A percentile compares a stretch with the other conserved stretches of the same genome.
phyloP scores from a whole-genome alignment of 2,797 vertebrate genomes.

The Pangasius djambal region DNA sequence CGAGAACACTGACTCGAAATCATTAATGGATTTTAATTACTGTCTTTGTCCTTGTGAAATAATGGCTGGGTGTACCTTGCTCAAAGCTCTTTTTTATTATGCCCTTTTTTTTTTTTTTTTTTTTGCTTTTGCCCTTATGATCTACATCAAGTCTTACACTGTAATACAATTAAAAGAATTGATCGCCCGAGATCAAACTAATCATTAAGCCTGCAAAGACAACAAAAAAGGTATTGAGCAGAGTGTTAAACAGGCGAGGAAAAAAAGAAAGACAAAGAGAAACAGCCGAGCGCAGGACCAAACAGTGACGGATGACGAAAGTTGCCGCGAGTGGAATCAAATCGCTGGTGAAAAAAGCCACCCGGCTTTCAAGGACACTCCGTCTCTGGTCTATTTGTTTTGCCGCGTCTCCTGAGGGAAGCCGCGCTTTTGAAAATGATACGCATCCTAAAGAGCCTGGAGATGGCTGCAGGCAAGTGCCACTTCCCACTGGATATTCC shows the following conservation, averaged over 20 bases:
- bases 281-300: constrained; percentile 1
- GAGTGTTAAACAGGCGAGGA: constrained; percentile 9
- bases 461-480: constrained; percentile 75
- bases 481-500: constrained; percentile 76
- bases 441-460: constrained; percentile 68
- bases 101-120: constrained; percentile 25
- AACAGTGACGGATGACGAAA: constrained; percentile 37
- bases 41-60: constrained; percentile 50
- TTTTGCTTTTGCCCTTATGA: constrained; percentile 34
- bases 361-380: constrained; percentile 69
- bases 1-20: constrained; percentile 50
- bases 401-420: constrained; percentile 67
- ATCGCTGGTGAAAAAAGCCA: constrained; percentile 43
- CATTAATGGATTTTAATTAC: constrained; percentile 61
- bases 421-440: constrained; percentile 71
- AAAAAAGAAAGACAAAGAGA: constrained; percentile 9
- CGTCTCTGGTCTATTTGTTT: constrained; percentile 74
- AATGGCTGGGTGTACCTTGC: constrained; percentile 36
- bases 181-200: constrained; percentile 34
- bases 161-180: constrained; percentile 45
- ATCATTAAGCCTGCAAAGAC: constrained; percentile 12
- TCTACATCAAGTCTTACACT: constrained; percentile 24
- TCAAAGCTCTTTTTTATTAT: constrained; percentile 24
- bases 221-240: constrained; percentile 1
- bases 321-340: constrained; percentile 42